phyloP scores from a whole-genome alignment of 2,888 invertebrate species.

The Cosmopolites sordidus region DNA sequence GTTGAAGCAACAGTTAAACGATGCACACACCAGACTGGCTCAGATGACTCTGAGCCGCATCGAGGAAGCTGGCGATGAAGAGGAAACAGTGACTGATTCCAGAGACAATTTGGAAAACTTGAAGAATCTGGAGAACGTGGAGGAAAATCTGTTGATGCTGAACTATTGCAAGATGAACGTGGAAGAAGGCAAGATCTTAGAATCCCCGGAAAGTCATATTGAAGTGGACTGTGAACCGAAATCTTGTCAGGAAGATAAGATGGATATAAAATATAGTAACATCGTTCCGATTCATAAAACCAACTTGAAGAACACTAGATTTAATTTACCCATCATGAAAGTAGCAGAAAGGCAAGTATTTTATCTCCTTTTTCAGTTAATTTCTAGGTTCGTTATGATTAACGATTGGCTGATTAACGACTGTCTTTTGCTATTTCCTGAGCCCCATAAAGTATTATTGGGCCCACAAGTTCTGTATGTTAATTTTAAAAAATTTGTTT shows the following conservation, averaged over 20 bases:
- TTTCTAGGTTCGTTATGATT: too few relatives aligned
- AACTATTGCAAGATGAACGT: constrained; percentile 5
- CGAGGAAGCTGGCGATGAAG: constrained; percentile 34
- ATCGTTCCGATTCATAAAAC: constrained; percentile 45
- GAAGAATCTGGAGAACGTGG: not conserved
- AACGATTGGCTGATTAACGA: too few relatives aligned
- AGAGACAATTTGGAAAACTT: constrained; percentile 18
- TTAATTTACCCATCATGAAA: constrained; percentile 42
- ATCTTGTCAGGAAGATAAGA: constrained; percentile 35
- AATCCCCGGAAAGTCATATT: constrained; percentile 45
- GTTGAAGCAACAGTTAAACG: constrained; percentile 44
- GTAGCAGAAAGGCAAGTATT: constrained; percentile 62
- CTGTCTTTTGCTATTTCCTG: too few relatives aligned
- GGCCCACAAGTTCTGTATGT: too few relatives aligned
- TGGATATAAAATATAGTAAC: constrained; percentile 44
- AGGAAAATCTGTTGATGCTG: not conserved
- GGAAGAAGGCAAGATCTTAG: constrained; percentile 34
- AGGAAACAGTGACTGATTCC: constrained; percentile 25
- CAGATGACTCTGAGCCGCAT: constrained; percentile 34
- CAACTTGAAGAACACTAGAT: constrained; percentile 35
- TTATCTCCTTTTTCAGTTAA: too few relatives aligned
- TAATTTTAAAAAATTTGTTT: too few relatives aligned
- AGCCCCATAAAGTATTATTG: too few relatives aligned
- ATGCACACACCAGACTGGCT: constrained; percentile 44
- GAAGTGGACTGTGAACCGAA: constrained; percentile 44